Evolutionary conservation across 2,888 invertebrate species (phyloP).

Genomic region (Choristoneura rosaceana): DNA sequence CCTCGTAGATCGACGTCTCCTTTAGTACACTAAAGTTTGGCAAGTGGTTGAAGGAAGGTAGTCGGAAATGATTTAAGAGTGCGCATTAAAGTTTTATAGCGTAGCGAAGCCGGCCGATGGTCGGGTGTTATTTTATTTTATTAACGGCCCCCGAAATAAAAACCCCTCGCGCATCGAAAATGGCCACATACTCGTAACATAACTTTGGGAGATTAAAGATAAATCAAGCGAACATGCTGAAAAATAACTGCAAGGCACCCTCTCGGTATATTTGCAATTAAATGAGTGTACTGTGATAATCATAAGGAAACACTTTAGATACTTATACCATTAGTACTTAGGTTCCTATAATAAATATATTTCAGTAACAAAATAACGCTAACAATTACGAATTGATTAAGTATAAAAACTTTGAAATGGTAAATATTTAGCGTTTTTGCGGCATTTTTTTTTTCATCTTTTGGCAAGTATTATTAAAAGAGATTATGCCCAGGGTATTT

Average conservation of each 20-base stretch:
- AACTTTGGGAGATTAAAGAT: conserved; percentile 43
- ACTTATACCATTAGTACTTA: no score
- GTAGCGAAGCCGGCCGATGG: conserved; percentile 43
- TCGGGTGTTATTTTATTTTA: conserved; percentile 45
- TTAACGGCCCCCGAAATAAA: conserved; percentile 42
- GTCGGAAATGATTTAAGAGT: conserved; percentile 56
- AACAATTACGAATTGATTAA: no score
- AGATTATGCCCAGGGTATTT: no score
- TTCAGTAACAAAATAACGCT: no score
- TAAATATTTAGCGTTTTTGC: no score
- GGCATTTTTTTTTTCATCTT: no score
- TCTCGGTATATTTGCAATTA: conserved; percentile 36
- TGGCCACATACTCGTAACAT: conserved; percentile 26
- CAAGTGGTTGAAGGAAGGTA: conserved; percentile 48
- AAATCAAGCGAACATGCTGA: conserved; percentile 36
- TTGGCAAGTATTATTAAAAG: no score
- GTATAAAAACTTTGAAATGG: no score
- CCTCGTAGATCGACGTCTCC: conserved; percentile 9
- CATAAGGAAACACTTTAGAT: neutral
- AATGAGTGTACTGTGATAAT: conserved; percentile 22
- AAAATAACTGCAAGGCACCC: conserved; percentile 26
- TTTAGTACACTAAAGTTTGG: conserved; percentile 26
- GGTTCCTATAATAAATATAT: no score
- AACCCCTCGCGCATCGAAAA: conserved; percentile 42
- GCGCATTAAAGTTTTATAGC: conserved; percentile 59